These are phyloP conservation scores for Spheniscus humboldti DNA, from an alignment of 2,797 vertebrate species.

Conservation along the genomic window DNA sequence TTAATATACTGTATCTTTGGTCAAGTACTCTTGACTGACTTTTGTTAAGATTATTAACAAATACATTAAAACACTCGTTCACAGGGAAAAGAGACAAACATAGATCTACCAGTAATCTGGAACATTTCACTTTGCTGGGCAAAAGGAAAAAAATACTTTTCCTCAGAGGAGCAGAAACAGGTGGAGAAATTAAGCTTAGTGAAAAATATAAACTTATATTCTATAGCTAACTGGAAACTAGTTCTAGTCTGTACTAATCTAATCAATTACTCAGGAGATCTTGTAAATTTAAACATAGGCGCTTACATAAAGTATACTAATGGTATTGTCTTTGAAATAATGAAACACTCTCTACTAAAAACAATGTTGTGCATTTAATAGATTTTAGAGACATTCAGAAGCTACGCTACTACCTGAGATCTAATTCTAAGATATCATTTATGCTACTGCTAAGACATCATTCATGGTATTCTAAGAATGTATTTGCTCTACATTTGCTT, in stretches of 20 bases:
- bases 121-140: not conserved
- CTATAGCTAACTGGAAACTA: not conserved
- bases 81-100: not conserved
- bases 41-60: not conserved
- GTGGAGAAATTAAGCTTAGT: not conserved
- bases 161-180: not conserved
- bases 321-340: not conserved
- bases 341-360: not conserved
- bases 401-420: not conserved
- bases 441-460: not conserved
- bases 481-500: not conserved
- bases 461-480: not conserved
- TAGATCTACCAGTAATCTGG: not conserved
- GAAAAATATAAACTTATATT: not conserved
- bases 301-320: not conserved
- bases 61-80: accelerated
- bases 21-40: not conserved
- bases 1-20: not conserved
- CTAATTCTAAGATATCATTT: not conserved
- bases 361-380: not conserved
- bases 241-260: not conserved
- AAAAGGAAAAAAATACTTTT: not conserved
- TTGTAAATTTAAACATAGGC: not conserved
- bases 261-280: not conserved
- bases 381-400: not conserved